Base-by-base conservation (phyloP, 2,113 vertebrate species). In the Megaptera novaeangliae region DNA sequence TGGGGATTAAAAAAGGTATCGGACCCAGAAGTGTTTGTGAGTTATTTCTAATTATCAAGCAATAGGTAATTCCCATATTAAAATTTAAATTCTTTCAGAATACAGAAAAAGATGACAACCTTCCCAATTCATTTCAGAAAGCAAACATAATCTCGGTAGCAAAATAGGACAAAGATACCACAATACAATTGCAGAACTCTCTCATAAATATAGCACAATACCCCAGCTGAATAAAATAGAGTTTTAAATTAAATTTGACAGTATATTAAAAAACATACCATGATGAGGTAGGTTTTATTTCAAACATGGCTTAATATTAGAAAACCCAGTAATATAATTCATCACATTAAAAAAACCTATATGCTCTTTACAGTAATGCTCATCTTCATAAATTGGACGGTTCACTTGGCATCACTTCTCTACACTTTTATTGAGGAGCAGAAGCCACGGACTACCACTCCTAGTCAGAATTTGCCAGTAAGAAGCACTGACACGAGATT, bases 81-180 rank as follows among this genome's bases (percentile, higher is more conserved):
- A 88, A 55, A 63, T 81, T 74, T 46, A 87, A 94, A n/a, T 89
- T 94, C 29, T 88, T 88, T 88, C 49, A 74, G 63, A 83, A 83
- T n/a, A 80, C 1, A 80, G 15, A 18, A 52, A 85, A 74, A 72
- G 25, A 72, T 77, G 5, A 46, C 87, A 88, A 29, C 2, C 12
- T 89, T 85, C 36, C 20, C 10, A 94, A 34, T 36, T 92, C n/a
- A 36, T 61, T 72, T 83, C 31, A 36, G 78, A 74, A 80, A 74
- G 49, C 25, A 87, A 94, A 29, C 72, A 25, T 80, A 91, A 91
- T 71, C 31, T 91, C 69, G 6, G 36, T 78, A 39, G 14, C 64
- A 85, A 85, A 94, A 69, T 23, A 27, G 87, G 31, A 46, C 0
- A 78, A 88, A 88, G 57, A 61, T 64, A 78, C 9, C 29, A 92